Base-by-base conservation (phyloP, 2,888 invertebrate species). In the Galerucella pusilla region DNA sequence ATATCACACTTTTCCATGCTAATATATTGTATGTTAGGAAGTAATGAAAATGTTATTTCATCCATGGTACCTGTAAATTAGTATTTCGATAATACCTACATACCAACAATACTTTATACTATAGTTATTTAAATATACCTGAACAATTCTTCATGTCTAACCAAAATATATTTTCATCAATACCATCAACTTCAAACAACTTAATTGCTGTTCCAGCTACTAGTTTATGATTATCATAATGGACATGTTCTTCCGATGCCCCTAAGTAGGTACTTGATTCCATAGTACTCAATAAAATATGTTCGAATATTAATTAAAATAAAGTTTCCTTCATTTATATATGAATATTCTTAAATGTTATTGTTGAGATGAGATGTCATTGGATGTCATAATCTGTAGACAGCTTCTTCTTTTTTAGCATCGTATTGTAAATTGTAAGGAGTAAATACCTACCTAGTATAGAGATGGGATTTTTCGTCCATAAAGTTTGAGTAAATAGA, bases 111-210 rank as follows among this genome's bases (percentile, higher is more conserved):
- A 57, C 16, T 57, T 57, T 10, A 35, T 70, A 63, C 16, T 49
- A 46, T 68, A 57, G 12, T 60, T 46, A 49, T 52, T 59, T 2
- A 16, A 7, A 25, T 2, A 45, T 71, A 71, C 71, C 71, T 52
- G 71, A 46, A 65, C 71, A 71, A 64, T 71, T 71, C 20, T 57
- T 65, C 71, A 71, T 65, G 52, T 65, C 71, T 12, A 71, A 46
- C 71, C 71, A 71, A 65, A 65, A 1, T 11, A 59, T 71, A 57
- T 25, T 64, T 59, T 64, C 65, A 65, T 71, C 71, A 25, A 28
- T 20, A 45, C 71, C 71, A 28, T 65, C 64, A 16, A 65, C 65
- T 45, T 57, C 65, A 35, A 71, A 71, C 14, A 71, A 42, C 63
- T 71, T 71, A 14, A 71, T 45, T 57, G 64, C 57, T 65, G 65